Percentiles rank a stretch among this genome's conserved stretches.
phyloP scores from a whole-genome alignment of 2,113 vertebrate species.

The Eudyptes chrysolophus region DNA sequence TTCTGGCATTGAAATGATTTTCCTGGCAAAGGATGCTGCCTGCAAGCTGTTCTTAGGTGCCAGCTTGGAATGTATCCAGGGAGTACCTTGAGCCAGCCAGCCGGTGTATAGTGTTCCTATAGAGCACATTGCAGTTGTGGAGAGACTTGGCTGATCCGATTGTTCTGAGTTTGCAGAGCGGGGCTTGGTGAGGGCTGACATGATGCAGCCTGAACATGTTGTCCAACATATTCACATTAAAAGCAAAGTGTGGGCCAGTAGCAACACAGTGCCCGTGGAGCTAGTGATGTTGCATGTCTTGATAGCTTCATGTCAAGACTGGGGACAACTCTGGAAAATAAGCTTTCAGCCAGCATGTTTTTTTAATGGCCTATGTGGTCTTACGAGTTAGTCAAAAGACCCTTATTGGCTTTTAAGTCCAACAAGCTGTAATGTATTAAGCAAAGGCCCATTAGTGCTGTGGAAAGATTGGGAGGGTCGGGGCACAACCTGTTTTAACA shows the following conservation, averaged over 20 bases:
- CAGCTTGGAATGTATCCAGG: background rate
- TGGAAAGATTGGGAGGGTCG: background rate
- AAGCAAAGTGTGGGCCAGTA: background rate
- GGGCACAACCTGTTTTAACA: background rate
- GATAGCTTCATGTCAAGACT: background rate
- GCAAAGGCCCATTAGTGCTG: background rate
- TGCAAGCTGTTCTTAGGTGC: background rate
- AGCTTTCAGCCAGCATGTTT: background rate
- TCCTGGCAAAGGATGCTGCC: background rate
- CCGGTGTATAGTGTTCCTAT: rapidly evolving
- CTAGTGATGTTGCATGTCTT: background rate
- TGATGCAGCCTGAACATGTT: background rate
- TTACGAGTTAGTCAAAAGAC: background rate
- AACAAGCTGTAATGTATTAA: background rate
- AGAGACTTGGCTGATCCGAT: background rate
- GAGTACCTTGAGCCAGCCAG: background rate
- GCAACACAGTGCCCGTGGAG: background rate
- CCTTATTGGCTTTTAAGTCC: background rate
- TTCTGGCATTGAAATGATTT: background rate
- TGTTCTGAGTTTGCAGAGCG: background rate
- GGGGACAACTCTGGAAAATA: background rate
- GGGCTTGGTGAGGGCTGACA: background rate
- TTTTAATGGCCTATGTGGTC: background rate
- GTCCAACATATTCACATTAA: background rate
- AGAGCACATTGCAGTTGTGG: background rate